These are phyloP conservation scores for Zosterops hypoxanthus DNA, from an alignment of 2,113 vertebrate genomes.

Conservation along the genomic window DNA sequence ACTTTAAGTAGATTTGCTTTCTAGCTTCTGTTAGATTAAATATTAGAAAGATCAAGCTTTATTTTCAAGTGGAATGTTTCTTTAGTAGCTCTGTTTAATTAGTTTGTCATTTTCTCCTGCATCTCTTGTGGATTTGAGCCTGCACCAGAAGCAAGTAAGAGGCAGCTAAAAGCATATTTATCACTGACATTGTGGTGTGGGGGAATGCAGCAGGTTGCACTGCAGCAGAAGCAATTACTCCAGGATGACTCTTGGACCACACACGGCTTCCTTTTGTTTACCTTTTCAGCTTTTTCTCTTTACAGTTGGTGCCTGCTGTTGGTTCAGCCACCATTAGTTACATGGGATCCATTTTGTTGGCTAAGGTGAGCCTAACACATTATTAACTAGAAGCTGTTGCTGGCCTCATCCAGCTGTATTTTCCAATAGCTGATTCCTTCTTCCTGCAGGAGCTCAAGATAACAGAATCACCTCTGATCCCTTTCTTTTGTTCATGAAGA, in stretches of 20 bases:
- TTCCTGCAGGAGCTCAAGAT: background rate
- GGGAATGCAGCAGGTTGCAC: background rate
- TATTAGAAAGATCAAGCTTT: background rate
- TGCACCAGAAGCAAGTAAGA: background rate
- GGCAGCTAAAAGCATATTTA: background rate
- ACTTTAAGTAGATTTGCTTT: background rate
- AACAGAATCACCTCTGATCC: background rate
- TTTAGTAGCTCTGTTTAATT: background rate
- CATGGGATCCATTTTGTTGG: background rate
- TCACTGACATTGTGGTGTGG: rapidly evolving
- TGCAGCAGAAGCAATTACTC: background rate
- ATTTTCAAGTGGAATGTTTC: background rate
- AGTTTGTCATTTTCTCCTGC: background rate
- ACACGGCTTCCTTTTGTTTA: background rate
- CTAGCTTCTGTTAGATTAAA: background rate
- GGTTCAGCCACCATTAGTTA: background rate
- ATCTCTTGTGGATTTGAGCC: background rate
- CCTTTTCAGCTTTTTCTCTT: background rate
- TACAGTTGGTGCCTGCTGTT: background rate
- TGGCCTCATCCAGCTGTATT: background rate
- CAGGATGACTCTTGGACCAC: background rate
- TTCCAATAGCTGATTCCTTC: background rate
- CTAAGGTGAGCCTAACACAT: background rate
- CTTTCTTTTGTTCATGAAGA: background rate
- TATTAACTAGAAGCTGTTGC: background rate